Percentiles rank a stretch among this genome's conserved stretches.
These are phyloP conservation scores for Rhinolophus sinicus DNA, from an alignment of 2,113 vertebrate genomes.

Conservation along the genomic window DNA sequence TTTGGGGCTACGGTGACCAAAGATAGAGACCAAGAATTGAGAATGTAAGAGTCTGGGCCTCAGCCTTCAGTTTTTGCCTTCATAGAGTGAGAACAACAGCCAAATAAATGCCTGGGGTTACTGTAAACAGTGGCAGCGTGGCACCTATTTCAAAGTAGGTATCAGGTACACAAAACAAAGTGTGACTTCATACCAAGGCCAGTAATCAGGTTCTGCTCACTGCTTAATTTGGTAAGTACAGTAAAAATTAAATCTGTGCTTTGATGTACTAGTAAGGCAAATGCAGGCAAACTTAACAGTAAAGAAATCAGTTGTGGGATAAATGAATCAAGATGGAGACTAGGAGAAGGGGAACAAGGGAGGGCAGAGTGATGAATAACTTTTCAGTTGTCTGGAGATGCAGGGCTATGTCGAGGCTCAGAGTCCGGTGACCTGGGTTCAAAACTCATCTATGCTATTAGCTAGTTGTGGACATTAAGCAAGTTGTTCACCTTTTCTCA, in stretches of 20 bases:
- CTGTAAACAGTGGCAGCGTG: not conserved
- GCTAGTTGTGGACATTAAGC: not conserved
- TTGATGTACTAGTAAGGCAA: not conserved
- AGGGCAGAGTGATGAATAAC: not conserved
- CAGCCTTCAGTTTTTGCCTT: not conserved
- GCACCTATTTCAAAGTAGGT: not conserved
- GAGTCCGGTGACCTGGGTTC: not conserved
- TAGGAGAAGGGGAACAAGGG: not conserved
- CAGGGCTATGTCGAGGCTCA: not conserved
- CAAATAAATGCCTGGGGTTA: not conserved
- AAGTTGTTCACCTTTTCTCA: not conserved
- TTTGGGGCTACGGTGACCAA: not conserved
- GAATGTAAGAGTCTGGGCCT: not conserved
- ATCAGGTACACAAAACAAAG: not conserved
- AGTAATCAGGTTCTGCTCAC: not conserved
- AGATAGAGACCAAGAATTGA: not conserved
- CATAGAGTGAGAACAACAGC: not conserved
- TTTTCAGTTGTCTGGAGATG: not conserved
- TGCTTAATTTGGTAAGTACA: not conserved
- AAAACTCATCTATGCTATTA: not conserved
- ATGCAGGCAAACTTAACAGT: conserved; percentile 11
- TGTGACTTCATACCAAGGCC: not conserved
- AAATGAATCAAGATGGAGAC: not conserved
- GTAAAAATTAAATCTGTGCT: not conserved
- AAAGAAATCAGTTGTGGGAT: not conserved